Base-by-base conservation (phyloP, 2,113 vertebrate genomes). In the Amblyopsis rosae region DNA sequence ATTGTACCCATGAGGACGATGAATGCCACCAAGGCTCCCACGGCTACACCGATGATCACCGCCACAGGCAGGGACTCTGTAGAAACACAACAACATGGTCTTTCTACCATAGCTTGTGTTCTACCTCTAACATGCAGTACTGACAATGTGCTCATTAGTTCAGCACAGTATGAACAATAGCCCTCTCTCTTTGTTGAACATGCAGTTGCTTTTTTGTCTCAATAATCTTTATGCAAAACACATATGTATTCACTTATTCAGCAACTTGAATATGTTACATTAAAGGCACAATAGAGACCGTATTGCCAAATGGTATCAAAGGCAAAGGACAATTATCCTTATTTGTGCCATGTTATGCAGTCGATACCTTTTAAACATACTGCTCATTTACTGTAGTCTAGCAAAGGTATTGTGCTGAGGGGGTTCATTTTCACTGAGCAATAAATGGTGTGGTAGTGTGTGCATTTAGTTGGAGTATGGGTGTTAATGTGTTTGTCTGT, bases 1-100 rank as follows among this genome's bases (percentile, higher is more conserved):
- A 98, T 96, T 90, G 98, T 99, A 86, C 95, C 97, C 94, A 98
- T 94, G 81, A 99, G 90, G 80, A 99, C 95, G 62, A 99, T 94
- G 90, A 98, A 93, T 1, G 98, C 98, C 81, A 98, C 97, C 0
- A 98, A 97, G 0, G 96, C 97, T 76, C 98, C 98, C 62, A 99
- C 97, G 0, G 98, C 96, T 74, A 99, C 97, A 1, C 97, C 98
- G 17, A 99, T 98, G 92, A 98, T 98, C 91, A 98, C 97, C 0
- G 96, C 96, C 92, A 98, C 94, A 0, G 97, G 97, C 80, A 99
- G 94, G 0, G 98, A 95, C 79, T 98, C 98, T 99, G 95, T 56
- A 70, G 83, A 88, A 85, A 73, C 41, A 64, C 82, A 83, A 88
- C 58, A 67, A 77, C 58, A 85, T 75, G 81, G 41, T 62, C 56